Conservation (phyloP, 2,888 invertebrate genomes). For the Caenorhabditis auriculariae region DNA sequence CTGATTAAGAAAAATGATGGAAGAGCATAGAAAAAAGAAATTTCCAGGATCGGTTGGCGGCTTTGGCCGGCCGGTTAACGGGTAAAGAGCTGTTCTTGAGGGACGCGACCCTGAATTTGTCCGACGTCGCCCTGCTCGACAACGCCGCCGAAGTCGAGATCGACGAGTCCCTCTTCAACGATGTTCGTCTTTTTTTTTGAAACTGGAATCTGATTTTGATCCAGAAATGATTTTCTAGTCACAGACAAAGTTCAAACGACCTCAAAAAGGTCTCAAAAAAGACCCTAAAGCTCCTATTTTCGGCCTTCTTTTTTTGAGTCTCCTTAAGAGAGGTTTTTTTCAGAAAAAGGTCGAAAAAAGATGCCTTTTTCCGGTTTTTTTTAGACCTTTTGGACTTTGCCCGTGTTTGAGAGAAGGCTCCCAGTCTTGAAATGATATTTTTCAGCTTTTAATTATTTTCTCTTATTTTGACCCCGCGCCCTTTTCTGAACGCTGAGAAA, state of each 20-base stretch:
- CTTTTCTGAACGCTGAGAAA: too few relatives aligned
- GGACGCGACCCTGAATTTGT: constrained; percentile 83
- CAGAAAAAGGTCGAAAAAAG: too few relatives aligned
- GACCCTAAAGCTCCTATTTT: not conserved
- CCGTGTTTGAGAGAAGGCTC: too few relatives aligned
- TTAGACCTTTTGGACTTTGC: too few relatives aligned
- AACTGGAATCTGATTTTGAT: not conserved
- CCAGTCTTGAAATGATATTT: too few relatives aligned
- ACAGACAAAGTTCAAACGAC: not conserved
- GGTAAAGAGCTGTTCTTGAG: constrained; percentile 81
- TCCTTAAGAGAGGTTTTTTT: too few relatives aligned
- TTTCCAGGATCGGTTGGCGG: constrained; percentile 43
- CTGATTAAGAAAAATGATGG: too few relatives aligned
- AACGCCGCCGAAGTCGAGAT: constrained; percentile 78
- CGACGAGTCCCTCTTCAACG: constrained; percentile 81
- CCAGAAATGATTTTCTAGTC: not conserved
- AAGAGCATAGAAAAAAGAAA: too few relatives aligned
- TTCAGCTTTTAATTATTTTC: too few relatives aligned
- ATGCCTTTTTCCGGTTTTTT: not conserved
- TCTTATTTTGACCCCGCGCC: too few relatives aligned
- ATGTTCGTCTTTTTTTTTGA: constrained; percentile 20
- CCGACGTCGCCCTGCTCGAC: constrained; percentile 75
- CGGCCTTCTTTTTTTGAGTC: not conserved
- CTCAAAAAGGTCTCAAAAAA: not conserved
- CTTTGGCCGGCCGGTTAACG: constrained; percentile 48